These are phyloP conservation scores for Pandion haliaetus DNA, from an alignment of 2,113 vertebrate species.

Conservation along the genomic window DNA sequence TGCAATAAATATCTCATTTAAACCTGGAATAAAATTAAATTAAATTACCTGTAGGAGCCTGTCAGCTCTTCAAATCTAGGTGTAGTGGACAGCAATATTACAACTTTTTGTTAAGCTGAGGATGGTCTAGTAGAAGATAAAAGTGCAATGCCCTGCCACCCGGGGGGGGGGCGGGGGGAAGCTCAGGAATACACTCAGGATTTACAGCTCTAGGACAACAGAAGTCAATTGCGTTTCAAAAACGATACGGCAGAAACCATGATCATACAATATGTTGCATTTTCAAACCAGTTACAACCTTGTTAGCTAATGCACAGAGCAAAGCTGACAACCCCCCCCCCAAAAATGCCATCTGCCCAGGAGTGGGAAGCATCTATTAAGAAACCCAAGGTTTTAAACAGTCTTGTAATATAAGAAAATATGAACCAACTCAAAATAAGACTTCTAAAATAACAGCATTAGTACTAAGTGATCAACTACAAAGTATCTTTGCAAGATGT, in stretches of 20 bases:
- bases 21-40: not conserved
- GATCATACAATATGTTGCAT: not conserved
- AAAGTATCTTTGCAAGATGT: not conserved
- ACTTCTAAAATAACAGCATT: not conserved
- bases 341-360: not conserved
- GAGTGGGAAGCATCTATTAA: not conserved
- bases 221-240: not conserved
- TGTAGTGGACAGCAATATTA: not conserved
- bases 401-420: not conserved
- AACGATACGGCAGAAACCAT: not conserved
- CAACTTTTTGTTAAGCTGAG: not conserved
- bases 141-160: not conserved
- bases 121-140: not conserved
- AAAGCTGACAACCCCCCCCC: not conserved
- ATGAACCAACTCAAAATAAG: not conserved
- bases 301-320: not conserved
- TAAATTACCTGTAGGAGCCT: not conserved
- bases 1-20: not conserved
- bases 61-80: not conserved
- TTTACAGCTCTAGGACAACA: not conserved
- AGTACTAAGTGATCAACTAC: not conserved
- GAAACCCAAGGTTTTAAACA: not conserved
- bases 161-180: too few relatives aligned
- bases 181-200: not conserved
- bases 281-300: not conserved